Evolutionary conservation across 2,113 vertebrate species (phyloP), one percentile per base, ranked within the genome.

Genomic region (Ursus arctos): DNA sequence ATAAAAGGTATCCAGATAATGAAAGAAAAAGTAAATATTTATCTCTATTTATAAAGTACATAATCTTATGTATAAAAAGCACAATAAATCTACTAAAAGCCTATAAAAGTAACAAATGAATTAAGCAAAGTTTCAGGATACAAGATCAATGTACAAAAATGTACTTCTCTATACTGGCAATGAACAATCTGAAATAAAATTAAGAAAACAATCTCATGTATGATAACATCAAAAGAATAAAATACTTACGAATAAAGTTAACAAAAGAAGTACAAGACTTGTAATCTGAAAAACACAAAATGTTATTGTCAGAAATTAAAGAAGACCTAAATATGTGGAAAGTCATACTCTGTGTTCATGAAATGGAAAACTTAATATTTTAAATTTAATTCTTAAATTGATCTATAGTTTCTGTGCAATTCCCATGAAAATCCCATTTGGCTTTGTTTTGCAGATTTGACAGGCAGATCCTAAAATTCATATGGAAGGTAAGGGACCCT

Each of bases 211-310:
- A 90, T 61, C 8, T 76, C 7, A 74, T 95, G 92, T 88, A 80
- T 92, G 24, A 84, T 69, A 76, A 59, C 24, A 90, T 40, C 53
- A 94, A 87, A 87, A 90, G 6, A 94, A 85, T 36, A 90, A 88
- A 65, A 93, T 59, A 61, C 12, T 59, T 57, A 96, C 26, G 24
- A 80, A 86, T 49, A 80, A 94, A 96, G 79, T 43, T 53, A 84
- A 49, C 65, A 71, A 55, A 71, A 76, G 31, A 72, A 82, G 28
- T 43, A 10, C 6, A 61, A 61, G 53, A 63, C 8, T 77, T 83
- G 21, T 82, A 40, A 10, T 76, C 83, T 59, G 19, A 92, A 87
- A 67, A 43, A 76, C 77, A 51, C 6, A 59, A 81, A 96, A 63
- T 16, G 47, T 15, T 53, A n/a, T 84, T 82, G 80, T 82, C 24